Conservation (phyloP, 2,113 vertebrate genomes). For the Microcebus griseorufus region DNA sequence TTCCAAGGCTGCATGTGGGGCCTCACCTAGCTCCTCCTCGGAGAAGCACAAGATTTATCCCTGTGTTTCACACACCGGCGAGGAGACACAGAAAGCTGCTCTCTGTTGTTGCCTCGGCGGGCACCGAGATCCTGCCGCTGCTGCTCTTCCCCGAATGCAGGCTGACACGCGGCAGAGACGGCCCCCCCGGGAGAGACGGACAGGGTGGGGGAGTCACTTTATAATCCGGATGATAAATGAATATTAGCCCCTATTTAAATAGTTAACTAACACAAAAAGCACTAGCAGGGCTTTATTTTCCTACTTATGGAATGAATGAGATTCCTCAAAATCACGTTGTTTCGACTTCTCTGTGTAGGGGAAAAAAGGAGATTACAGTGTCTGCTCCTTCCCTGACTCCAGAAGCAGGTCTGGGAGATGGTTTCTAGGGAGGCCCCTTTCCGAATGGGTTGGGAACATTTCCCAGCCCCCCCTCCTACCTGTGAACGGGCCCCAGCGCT, state of each 20-base stretch:
- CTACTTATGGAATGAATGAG: neutral
- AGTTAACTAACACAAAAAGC: neutral
- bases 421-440: neutral
- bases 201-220: neutral
- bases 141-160: neutral
- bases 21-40: neutral
- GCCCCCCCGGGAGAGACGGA: neutral
- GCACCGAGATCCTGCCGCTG: neutral
- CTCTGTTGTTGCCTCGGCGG: rapidly evolving
- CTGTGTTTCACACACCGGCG: neutral
- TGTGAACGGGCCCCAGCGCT: neutral
- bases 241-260: neutral
- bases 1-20: neutral
- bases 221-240: neutral
- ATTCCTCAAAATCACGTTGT: neutral
- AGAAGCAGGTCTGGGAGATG: neutral
- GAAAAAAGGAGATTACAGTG: neutral
- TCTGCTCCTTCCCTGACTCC: neutral
- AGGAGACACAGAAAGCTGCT: neutral
- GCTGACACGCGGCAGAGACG: rapidly evolving
- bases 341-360: neutral
- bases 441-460: too few relatives aligned
- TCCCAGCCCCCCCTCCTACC: neutral
- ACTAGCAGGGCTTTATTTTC: neutral
- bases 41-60: neutral